A percentile compares a stretch with the other conserved stretches of the same genome.
phyloP scores from a whole-genome alignment of 1,140 invertebrate species.

The Zaprionus davidi region DNA sequence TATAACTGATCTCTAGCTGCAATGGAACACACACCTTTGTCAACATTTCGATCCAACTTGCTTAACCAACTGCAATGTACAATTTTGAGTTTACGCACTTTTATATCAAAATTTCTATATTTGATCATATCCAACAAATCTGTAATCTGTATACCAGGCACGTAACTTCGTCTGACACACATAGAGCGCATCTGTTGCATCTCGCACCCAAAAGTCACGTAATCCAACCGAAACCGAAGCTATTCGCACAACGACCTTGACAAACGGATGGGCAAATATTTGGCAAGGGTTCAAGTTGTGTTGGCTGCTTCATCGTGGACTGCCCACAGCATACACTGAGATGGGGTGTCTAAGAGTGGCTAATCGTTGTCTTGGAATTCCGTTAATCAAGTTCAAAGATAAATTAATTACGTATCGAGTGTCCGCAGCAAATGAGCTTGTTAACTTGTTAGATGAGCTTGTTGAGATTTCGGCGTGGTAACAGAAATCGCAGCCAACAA shows the following conservation, averaged over 20 bases:
- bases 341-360: slow-evolving; percentile 4
- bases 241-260: slow-evolving; percentile 57
- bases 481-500: not conserved
- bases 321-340: slow-evolving; percentile 22
- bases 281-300: slow-evolving; percentile 63
- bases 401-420: slow-evolving; percentile 23
- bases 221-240: slow-evolving; percentile 42
- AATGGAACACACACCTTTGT: slow-evolving; percentile 46
- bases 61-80: slow-evolving; percentile 57
- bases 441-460: slow-evolving; percentile 13
- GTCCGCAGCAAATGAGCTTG: slow-evolving; percentile 18
- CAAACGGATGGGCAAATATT: slow-evolving; percentile 59
- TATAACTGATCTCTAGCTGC: not conserved
- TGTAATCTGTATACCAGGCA: slow-evolving; percentile 47
- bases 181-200: slow-evolving; percentile 61
- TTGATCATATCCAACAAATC: not conserved
- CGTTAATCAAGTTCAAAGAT: slow-evolving; percentile 38
- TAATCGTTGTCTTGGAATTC: slow-evolving; percentile 4
- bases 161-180: slow-evolving; percentile 55
- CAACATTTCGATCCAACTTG: slow-evolving; percentile 54
- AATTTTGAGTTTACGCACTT: slow-evolving; percentile 41
- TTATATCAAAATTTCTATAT: slow-evolving; percentile 57
- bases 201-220: slow-evolving; percentile 69
- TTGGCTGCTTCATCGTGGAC: not conserved
- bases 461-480: slow-evolving; percentile 3